Conservation (phyloP, 2,797 vertebrate genomes). For the Gambelia wislizenii region DNA sequence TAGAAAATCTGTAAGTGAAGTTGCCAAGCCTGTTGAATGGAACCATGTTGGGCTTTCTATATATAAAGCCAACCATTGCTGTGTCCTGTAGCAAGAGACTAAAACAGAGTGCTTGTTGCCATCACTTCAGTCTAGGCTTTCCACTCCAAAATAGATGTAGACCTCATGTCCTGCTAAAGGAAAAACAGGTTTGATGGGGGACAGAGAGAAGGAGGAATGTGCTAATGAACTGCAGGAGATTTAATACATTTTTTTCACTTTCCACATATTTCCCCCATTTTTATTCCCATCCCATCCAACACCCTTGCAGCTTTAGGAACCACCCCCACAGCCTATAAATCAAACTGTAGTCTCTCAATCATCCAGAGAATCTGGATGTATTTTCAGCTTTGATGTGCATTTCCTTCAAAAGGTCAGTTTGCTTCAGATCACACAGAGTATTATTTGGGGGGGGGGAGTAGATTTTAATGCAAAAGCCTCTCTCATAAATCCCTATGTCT, state of each 20-base stretch:
- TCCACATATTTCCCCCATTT: background rate
- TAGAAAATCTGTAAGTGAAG: too few relatives aligned
- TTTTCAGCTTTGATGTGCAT: conserved; percentile 21
- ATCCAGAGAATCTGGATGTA: background rate
- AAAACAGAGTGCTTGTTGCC: background rate
- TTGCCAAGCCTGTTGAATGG: background rate
- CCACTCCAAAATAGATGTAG: rapidly evolving
- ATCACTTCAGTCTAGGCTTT: conserved; percentile 29
- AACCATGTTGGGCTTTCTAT: background rate
- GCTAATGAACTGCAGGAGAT: background rate
- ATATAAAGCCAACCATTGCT: background rate
- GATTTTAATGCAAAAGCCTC: conserved; percentile 35
- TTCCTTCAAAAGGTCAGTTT: conserved; percentile 34
- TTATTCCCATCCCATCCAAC: background rate
- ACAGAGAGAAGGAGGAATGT: background rate
- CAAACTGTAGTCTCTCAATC: background rate
- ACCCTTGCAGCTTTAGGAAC: background rate
- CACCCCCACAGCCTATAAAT: background rate
- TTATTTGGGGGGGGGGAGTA: background rate
- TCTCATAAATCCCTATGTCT: background rate
- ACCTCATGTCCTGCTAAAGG: conserved; percentile 19
- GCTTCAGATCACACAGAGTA: conserved; percentile 22
- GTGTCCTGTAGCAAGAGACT: conserved; percentile 16
- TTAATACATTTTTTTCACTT: background rate
- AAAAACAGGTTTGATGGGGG: background rate